Evolutionary conservation across 2,888 invertebrate species (phyloP).

Genomic region (Lingula anatina): DNA sequence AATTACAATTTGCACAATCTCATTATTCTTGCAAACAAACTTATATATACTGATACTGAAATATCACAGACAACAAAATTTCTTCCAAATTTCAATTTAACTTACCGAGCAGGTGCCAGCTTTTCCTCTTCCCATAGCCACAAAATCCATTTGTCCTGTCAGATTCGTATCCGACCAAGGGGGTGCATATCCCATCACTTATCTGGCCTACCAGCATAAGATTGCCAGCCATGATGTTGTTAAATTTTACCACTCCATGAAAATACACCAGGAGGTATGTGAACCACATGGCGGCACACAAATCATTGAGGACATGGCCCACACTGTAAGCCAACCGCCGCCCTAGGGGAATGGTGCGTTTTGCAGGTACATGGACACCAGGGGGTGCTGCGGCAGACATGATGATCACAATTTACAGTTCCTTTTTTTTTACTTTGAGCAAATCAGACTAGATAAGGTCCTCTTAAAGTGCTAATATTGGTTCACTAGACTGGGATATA

Average conservation of each 20-base stretch:
- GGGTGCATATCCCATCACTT: constrained; percentile 80
- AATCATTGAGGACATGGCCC: constrained; percentile 86
- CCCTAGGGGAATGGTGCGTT: constrained; percentile 11
- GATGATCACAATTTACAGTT: too few relatives aligned
- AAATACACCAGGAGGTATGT: constrained; percentile 83
- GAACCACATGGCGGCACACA: constrained; percentile 92
- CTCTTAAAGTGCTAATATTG: too few relatives aligned
- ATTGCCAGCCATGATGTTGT: constrained; percentile 39
- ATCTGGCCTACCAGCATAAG: constrained; percentile 71
- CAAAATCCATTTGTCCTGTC: constrained; percentile 62
- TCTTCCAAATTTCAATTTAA: too few relatives aligned
- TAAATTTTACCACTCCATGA: constrained; percentile 56
- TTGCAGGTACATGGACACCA: too few relatives aligned
- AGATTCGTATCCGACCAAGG: constrained; percentile 79
- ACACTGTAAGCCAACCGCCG: constrained; percentile 56
- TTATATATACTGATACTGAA: too few relatives aligned
- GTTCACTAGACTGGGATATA: too few relatives aligned
- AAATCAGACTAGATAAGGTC: too few relatives aligned
- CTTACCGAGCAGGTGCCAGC: constrained; percentile 84
- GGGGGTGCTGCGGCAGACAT: too few relatives aligned
- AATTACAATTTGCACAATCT: too few relatives aligned
- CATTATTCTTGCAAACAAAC: too few relatives aligned
- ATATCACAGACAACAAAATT: too few relatives aligned
- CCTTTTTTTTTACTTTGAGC: too few relatives aligned
- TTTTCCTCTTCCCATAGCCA: constrained; percentile 75